These are phyloP conservation scores for Phyllostomus hastatus DNA, from an alignment of 2,113 vertebrate genomes.

Conservation along the genomic window DNA sequence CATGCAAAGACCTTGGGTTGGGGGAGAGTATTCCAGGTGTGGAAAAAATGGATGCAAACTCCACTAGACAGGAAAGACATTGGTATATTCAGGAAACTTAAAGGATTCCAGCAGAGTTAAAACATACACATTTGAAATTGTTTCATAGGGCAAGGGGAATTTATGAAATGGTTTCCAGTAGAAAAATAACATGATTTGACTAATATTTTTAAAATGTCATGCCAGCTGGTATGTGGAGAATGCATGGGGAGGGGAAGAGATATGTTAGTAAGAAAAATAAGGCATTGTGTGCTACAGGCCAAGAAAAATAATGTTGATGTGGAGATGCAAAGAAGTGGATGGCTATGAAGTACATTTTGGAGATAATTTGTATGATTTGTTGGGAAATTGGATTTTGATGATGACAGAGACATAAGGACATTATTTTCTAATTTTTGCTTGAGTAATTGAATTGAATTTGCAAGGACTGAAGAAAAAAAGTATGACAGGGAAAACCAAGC, in stretches of 20 bases:
- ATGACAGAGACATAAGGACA: neutral
- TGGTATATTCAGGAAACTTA: neutral
- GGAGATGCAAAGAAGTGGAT: neutral
- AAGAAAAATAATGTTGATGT: neutral
- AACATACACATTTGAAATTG: neutral
- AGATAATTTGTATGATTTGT: neutral
- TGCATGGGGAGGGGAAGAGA: neutral
- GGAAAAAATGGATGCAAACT: neutral
- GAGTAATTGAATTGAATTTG: neutral
- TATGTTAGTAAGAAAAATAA: neutral
- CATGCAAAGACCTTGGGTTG: neutral
- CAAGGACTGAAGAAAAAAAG: neutral
- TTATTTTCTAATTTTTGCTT: neutral
- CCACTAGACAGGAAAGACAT: slow-evolving; percentile 3
- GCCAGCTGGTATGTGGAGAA: neutral
- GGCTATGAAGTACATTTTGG: neutral
- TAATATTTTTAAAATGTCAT: neutral
- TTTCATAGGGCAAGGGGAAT: neutral
- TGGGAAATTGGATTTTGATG: neutral
- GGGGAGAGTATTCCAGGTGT: neutral
- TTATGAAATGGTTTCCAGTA: neutral
- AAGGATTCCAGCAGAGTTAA: neutral
- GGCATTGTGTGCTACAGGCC: neutral
- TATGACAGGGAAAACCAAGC: neutral
- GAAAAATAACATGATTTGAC: neutral